These are phyloP conservation scores for Bos indicus DNA, from an alignment of 2,113 vertebrate genomes.

Conservation along the genomic window DNA sequence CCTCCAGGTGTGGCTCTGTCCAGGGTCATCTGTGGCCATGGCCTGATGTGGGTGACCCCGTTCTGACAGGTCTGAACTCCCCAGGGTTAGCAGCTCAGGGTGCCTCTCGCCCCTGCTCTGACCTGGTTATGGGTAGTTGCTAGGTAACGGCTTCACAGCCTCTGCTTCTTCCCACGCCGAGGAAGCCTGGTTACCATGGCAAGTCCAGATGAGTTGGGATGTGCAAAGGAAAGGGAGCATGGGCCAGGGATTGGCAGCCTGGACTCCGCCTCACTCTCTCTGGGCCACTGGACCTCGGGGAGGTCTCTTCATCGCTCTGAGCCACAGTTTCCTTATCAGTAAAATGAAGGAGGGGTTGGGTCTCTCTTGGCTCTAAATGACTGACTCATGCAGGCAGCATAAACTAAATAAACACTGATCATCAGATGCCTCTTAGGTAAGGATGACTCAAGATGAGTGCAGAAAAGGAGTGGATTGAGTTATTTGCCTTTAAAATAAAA, in stretches of 20 bases:
- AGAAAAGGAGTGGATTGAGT: not conserved
- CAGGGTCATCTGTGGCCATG: not conserved
- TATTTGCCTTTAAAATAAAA: not conserved
- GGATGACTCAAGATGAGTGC: not conserved
- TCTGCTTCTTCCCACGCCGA: conserved; percentile 26
- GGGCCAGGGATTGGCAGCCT: not conserved
- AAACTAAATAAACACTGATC: not conserved
- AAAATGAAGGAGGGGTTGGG: not conserved
- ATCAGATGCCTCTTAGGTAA: not conserved
- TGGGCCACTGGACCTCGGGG: not conserved
- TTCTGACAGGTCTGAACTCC: conserved; percentile 11
- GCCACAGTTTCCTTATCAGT: not conserved
- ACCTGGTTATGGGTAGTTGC: conserved; percentile 68
- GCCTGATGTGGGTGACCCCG: not conserved
- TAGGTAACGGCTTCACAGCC: conserved; percentile 53
- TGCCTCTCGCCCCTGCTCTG: conserved; percentile 27
- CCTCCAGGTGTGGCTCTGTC: not conserved
- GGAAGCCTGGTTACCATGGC: conserved; percentile 61
- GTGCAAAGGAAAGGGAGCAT: not conserved
- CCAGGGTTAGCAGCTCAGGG: not conserved
- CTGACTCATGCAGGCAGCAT: not conserved
- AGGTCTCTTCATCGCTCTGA: not conserved
- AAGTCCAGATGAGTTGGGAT: conserved; percentile 39
- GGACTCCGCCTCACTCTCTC: not conserved
- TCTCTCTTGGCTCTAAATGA: not conserved